Evolutionary conservation across 1,140 invertebrate species (phyloP), one percentile per base, ranked within the genome.

Genomic region (Pomacea maculata): DNA sequence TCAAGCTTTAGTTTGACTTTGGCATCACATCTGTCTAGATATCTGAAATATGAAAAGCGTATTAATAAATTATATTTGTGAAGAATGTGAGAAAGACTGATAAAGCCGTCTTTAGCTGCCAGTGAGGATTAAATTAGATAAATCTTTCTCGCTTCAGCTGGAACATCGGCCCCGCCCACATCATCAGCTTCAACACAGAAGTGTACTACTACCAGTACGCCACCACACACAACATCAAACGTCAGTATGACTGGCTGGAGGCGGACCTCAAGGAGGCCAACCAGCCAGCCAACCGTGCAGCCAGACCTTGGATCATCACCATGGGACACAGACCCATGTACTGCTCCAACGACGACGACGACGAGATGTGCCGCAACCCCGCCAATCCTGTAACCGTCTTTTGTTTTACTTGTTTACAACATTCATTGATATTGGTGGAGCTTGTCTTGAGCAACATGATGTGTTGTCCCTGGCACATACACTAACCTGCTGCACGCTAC

Each of bases 311-410:
- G 90, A 87, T 91, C 72, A 86, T 91, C 55, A 87, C 85, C 10
- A 85, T 90, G 84, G 88, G 86, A 45, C 90, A 91, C 81, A 85
- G 86, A 68, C 89, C 89, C n/a, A 83, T 91, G 85, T 91, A 90
- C 81, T 89, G 89, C 75, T 87, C 87, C 61, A 83, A 84, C 14
- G 81, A 83, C 61, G 85, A 87, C 65, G 73, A 63, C 12, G 80
- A 76, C 70, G 73, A 79, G 68, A 54, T 81, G 65, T 88, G 87
- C 68, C 82, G 75, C 19, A 83, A 83, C 67, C 52, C 67, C 54
- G 74, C 84, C 11, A 81, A 77, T 45, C 55, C 79, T 55, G 85
- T 86, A 81, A 80, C 80, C 67, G 21, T 29, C n/a, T 29, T 34
- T 12, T 57, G 19, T n/a, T 25, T 55, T 54, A 72, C 15, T 29